Percentiles rank a stretch among this genome's conserved stretches.
These are phyloP conservation scores for Camponotus floridanus DNA, from an alignment of 1,140 invertebrate genomes.

Conservation along the genomic window DNA sequence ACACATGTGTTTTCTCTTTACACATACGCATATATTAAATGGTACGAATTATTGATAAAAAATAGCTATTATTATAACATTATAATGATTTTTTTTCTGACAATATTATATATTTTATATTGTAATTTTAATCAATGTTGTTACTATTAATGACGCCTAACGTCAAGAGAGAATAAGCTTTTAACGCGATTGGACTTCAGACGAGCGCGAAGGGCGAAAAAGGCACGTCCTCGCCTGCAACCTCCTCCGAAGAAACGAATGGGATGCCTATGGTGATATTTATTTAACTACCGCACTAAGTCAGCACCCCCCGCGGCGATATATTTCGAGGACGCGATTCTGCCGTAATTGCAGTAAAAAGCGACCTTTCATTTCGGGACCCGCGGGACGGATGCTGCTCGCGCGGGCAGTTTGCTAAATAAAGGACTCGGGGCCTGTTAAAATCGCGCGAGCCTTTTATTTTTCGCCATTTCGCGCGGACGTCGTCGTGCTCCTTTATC, in stretches of 20 bases:
- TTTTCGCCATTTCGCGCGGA: constrained; percentile 23
- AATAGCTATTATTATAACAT: neutral
- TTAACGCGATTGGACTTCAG: constrained; percentile 29
- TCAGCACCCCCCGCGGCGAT: constrained; percentile 77
- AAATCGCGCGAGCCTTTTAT: constrained; percentile 32
- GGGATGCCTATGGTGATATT: constrained; percentile 77
- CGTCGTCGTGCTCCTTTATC: neutral
- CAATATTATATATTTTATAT: neutral
- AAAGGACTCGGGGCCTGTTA: constrained; percentile 18
- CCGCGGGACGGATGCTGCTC: constrained; percentile 50
- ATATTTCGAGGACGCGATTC: constrained; percentile 79
- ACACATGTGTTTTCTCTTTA: neutral
- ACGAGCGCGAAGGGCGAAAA: constrained; percentile 73
- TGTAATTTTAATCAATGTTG: neutral
- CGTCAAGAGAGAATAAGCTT: constrained; percentile 6
- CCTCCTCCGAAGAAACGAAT: constrained; percentile 76
- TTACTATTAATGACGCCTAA: neutral
- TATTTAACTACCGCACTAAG: constrained; percentile 81
- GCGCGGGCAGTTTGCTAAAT: constrained; percentile 24
- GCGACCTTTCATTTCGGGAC: constrained; percentile 79
- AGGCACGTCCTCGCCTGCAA: constrained; percentile 56
- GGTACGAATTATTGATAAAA: too few relatives aligned
- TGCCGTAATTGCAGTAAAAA: constrained; percentile 81
- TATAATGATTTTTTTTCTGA: too few relatives aligned
- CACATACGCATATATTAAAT: too few relatives aligned